A percentile compares a stretch with the other conserved stretches of the same genome.
Conservation (phyloP, 2,888 invertebrate species). For the Philaethria dido region DNA sequence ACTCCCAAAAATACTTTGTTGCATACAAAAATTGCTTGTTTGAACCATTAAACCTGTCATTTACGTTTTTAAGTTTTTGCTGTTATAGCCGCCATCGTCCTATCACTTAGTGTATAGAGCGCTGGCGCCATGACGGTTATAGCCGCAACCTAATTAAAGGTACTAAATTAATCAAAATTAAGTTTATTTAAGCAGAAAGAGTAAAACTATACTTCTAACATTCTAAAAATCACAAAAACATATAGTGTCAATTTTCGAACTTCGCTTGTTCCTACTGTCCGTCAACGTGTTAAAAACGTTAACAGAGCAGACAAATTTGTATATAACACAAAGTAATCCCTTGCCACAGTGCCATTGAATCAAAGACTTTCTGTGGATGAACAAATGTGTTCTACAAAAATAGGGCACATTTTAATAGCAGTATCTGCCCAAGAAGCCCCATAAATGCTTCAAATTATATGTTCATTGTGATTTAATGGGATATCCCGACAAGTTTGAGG, state of each 20-base stretch:
- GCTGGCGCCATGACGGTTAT: constrained; percentile 1
- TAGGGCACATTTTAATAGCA: no score
- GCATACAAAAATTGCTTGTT: background rate
- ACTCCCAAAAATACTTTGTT: constrained; percentile 1
- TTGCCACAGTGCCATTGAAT: no score
- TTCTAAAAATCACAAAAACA: background rate
- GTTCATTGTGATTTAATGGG: no score
- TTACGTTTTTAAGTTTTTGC: constrained; percentile 1
- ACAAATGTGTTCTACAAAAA: no score
- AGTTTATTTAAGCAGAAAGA: constrained; percentile 1
- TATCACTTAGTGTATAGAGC: background rate
- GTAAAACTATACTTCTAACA: constrained; percentile 1
- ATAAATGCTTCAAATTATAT: no score
- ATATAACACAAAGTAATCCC: no score
- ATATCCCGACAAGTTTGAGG: no score
- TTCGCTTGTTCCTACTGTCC: constrained; percentile 11
- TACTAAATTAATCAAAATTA: constrained; percentile 1
- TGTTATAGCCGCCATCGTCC: constrained; percentile 4
- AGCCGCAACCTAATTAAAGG: constrained; percentile 1
- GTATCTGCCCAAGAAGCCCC: no score
- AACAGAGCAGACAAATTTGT: no score
- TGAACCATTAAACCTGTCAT: background rate
- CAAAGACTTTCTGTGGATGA: no score
- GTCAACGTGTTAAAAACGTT: background rate
- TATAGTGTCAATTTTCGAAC: constrained; percentile 8